Base-by-base conservation (phyloP, 2,888 invertebrate species). In the Thalpophila matura region DNA sequence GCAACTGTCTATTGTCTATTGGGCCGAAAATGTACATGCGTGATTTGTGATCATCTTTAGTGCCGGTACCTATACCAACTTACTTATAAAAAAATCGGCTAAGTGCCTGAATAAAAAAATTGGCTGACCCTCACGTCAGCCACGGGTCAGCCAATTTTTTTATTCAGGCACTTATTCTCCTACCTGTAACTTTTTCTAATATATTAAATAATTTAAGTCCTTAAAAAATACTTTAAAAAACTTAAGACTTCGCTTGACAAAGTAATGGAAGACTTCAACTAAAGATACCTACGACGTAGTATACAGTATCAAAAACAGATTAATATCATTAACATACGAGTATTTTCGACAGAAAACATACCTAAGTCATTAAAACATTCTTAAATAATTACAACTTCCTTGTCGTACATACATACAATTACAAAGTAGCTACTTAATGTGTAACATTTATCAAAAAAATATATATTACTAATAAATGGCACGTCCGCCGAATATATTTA, bases 321-420 rank as follows among this genome's bases (percentile, higher is more conserved):
- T 1, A 63, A 29, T 33, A 46, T 20, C 9, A 38, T 29, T 7
- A 37, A 57, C 18, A 47, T 35, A 9, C n/a, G 49, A 54, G 42
- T 55, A 50, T 57, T 38, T 47, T 20, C 24, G 46, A 50, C 40
- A 35, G 40, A 71, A 31, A 71, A 55, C 46, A 38, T 69, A 55
- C 46, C 35, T 69, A 50, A 38, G 27, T 47, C 37, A 51, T 53
- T 59, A 42, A 33, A 73, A 73, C 47, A 73, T 72, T 72, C 61
- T 31, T 62, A 54, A 33, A 43, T 67, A 62, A 72, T 72, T 42
- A 70, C 53, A 26, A 78, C 75, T 78, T 78, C 72, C 77, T 77
- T 54, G 61, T 53, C 27, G n/a, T 43, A 55, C 46, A 45, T 43
- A 55, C 46, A 45, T 43, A 59, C 51, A 66, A 77, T 65, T 67